These are phyloP conservation scores for Gonocerus acuteangulatus DNA, from an alignment of 2,888 invertebrate genomes.

Conservation along the genomic window DNA sequence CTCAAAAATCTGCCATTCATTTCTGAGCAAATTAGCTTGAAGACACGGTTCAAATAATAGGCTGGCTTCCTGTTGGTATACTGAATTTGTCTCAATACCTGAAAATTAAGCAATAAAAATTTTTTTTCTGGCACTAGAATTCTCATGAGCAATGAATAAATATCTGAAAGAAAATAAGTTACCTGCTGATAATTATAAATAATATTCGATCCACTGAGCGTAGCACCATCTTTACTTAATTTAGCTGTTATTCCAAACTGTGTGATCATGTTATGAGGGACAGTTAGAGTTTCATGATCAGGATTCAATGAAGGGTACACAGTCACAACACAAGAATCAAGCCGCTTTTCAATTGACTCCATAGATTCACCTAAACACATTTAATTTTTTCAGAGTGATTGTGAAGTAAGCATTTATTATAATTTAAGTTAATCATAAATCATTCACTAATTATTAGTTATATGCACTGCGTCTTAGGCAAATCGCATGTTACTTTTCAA, in stretches of 20 bases:
- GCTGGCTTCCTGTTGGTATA: constrained; percentile 96
- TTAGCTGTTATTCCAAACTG: constrained; percentile 72
- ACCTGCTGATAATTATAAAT: constrained; percentile 72
- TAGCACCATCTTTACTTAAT: constrained; percentile 83
- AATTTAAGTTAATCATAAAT: too few relatives aligned
- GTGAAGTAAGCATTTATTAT: too few relatives aligned
- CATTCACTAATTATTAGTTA: too few relatives aligned
- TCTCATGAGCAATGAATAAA: too few relatives aligned
- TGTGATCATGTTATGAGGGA: constrained; percentile 67
- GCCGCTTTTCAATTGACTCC: constrained; percentile 50
- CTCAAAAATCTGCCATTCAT: constrained; percentile 87
- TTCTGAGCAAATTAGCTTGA: constrained; percentile 91
- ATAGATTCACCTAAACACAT: neutral
- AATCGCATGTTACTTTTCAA: too few relatives aligned
- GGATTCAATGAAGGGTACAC: constrained; percentile 93
- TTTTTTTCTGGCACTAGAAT: neutral
- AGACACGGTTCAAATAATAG: constrained; percentile 88
- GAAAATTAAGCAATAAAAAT: constrained; percentile 30
- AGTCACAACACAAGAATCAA: constrained; percentile 89
- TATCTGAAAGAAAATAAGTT: neutral
- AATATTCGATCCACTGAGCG: constrained; percentile 67
- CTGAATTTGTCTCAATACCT: constrained; percentile 65
- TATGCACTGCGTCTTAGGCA: too few relatives aligned
- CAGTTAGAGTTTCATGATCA: constrained; percentile 82
- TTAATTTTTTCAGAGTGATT: too few relatives aligned